Evolutionary conservation across 2,888 invertebrate species (phyloP).

Genomic region (Tipula helvola): DNA sequence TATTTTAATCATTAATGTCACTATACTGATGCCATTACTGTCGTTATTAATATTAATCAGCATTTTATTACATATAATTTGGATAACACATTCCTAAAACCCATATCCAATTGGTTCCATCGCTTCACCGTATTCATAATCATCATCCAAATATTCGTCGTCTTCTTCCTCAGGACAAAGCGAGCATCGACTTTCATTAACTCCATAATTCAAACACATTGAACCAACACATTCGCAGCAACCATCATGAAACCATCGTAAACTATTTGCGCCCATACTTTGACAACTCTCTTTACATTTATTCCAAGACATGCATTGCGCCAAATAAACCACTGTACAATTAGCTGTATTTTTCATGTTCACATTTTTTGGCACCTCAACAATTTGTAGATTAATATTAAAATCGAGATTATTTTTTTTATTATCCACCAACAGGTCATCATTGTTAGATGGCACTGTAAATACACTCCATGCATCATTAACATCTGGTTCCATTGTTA

Average conservation of each 20-base stretch:
- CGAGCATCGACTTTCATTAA: slow-evolving; percentile 67
- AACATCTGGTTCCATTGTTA: slow-evolving; percentile 68
- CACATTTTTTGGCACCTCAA: slow-evolving; percentile 47
- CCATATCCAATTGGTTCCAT: slow-evolving; percentile 32
- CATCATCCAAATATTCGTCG: slow-evolving; percentile 45
- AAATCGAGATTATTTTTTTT: slow-evolving; percentile 39
- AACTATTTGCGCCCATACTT: slow-evolving; percentile 34
- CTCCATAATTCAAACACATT: slow-evolving; percentile 79
- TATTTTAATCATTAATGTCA: no score
- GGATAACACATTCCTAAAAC: neutral
- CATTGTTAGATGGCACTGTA: slow-evolving; percentile 65
- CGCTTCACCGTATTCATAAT: slow-evolving; percentile 50
- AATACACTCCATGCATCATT: slow-evolving; percentile 69
- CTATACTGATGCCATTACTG: no score
- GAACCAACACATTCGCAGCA: slow-evolving; percentile 89
- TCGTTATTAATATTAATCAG: no score
- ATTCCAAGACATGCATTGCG: slow-evolving; percentile 76
- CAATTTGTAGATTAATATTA: slow-evolving; percentile 45
- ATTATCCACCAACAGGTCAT: slow-evolving; percentile 49
- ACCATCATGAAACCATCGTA: slow-evolving; percentile 86
- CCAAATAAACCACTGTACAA: slow-evolving; percentile 85
- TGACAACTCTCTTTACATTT: slow-evolving; percentile 72
- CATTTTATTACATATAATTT: no score
- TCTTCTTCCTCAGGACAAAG: slow-evolving; percentile 46
- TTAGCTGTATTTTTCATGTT: slow-evolving; percentile 49